Conservation (phyloP, 2,797 vertebrate species). For the Bufotes viridis region DNA sequence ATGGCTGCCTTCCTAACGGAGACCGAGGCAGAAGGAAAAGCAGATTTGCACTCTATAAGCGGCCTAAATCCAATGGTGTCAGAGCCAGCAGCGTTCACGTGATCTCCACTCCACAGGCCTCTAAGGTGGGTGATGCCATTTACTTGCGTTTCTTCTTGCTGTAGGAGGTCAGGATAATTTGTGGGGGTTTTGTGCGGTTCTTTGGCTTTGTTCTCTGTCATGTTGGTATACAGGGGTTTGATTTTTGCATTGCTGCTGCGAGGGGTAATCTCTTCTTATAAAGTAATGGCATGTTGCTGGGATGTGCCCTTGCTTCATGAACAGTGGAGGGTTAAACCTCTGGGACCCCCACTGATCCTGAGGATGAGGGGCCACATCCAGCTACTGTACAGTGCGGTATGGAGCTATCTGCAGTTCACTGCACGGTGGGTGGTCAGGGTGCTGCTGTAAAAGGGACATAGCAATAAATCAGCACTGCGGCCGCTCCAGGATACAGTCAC, state of each 20-base stretch:
- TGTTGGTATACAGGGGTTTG: background rate
- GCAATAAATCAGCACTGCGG: too few species aligned
- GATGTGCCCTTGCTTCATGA: too few species aligned
- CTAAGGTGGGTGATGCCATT: slow-evolving; percentile 81
- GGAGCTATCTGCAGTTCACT: too few species aligned
- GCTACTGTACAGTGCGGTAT: too few species aligned
- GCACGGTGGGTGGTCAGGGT: too few species aligned
- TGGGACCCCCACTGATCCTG: too few species aligned
- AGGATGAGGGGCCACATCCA: too few species aligned
- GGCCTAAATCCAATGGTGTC: slow-evolving; percentile 93
- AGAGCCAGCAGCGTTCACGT: slow-evolving; percentile 95
- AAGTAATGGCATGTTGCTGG: too few species aligned
- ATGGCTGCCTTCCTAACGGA: slow-evolving; percentile 95
- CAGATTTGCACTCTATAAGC: slow-evolving; percentile 93
- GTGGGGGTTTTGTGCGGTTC: background rate
- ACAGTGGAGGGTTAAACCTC: too few species aligned
- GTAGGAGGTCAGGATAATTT: background rate
- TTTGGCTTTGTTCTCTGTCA: background rate
- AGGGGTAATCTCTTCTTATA: too few species aligned
- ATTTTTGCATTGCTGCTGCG: background rate
- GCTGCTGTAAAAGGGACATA: too few species aligned
- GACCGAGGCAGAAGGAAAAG: slow-evolving; percentile 96
- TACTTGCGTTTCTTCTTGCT: background rate
- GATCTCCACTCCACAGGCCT: slow-evolving; percentile 92
- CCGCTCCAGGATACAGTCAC: too few species aligned